phyloP scores from a whole-genome alignment of 2,113 vertebrate species.

The Polyodon spathula region DNA sequence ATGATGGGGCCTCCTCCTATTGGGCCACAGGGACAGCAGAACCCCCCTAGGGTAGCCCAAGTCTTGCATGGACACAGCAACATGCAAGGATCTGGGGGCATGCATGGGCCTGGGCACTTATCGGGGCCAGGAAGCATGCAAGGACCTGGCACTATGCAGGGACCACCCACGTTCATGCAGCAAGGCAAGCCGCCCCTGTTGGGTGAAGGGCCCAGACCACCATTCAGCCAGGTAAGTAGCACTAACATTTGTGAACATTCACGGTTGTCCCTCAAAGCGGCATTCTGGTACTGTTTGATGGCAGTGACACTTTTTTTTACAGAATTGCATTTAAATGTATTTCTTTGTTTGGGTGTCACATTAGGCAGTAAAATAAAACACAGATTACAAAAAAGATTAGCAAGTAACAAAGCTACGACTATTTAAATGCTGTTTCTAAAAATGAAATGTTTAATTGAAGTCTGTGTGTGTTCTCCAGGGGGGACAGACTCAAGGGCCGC shows the following conservation, averaged over 20 bases:
- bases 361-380: constrained; percentile 1
- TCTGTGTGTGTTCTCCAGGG: constrained; percentile 18
- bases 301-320: too few relatives aligned
- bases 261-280: too few relatives aligned
- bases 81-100: constrained; percentile 41
- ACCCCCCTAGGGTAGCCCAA: constrained; percentile 72
- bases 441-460: too few relatives aligned
- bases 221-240: constrained; percentile 83
- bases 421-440: too few relatives aligned
- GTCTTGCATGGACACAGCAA: constrained; percentile 57
- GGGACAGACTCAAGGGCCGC: constrained; percentile 76
- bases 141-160: too few relatives aligned
- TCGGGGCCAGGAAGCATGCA: too few relatives aligned
- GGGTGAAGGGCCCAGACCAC: constrained; percentile 68
- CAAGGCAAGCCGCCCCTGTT: constrained; percentile 70
- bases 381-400: too few relatives aligned
- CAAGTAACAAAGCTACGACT: too few relatives aligned
- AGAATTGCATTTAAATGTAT: too few relatives aligned
- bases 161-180: constrained; percentile 74
- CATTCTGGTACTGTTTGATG: too few relatives aligned
- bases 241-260: too few relatives aligned
- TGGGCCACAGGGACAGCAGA: constrained; percentile 70
- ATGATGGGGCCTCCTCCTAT: constrained; percentile 66
- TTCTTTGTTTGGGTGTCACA: neutral
- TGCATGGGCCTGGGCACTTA: constrained; percentile 37